A percentile compares a stretch with the other conserved stretches of the same genome.
These are phyloP conservation scores for Syrmaticus mikado DNA, from an alignment of 2,113 vertebrate species.

Conservation along the genomic window DNA sequence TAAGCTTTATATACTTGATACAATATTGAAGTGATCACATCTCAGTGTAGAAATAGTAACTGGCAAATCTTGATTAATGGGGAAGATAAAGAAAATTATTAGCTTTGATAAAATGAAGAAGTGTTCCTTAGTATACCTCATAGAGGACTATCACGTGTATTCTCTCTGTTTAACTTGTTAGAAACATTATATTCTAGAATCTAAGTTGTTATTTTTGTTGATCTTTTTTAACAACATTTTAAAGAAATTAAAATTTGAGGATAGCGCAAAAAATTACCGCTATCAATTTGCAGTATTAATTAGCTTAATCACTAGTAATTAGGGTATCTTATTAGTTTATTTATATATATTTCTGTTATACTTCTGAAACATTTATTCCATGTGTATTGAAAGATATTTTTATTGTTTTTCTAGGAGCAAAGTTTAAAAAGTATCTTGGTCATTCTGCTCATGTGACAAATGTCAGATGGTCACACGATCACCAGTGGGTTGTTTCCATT, in stretches of 20 bases:
- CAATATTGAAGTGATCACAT: neutral
- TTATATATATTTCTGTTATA: neutral
- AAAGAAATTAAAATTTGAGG: neutral
- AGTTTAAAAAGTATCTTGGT: slow-evolving; percentile 97
- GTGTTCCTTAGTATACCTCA: neutral
- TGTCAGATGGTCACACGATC: slow-evolving; percentile 96
- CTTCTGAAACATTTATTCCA: neutral
- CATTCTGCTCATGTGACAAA: slow-evolving; percentile 98
- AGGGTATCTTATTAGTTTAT: neutral
- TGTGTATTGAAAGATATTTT: neutral
- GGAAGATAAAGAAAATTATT: neutral
- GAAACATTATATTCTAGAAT: neutral
- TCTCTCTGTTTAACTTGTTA: neutral
- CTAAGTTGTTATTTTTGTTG: neutral
- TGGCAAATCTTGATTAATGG: neutral
- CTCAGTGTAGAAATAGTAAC: neutral
- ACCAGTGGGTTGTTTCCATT: slow-evolving; percentile 97
- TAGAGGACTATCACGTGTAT: neutral
- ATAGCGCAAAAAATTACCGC: neutral
- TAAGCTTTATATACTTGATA: neutral
- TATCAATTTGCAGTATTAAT: neutral
- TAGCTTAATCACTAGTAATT: neutral
- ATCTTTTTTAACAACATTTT: neutral
- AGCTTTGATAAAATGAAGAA: neutral
- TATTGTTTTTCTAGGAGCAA: slow-evolving; percentile 87